Base-by-base conservation (phyloP, 2,888 invertebrate genomes). In the Drosophila barbarae region DNA sequence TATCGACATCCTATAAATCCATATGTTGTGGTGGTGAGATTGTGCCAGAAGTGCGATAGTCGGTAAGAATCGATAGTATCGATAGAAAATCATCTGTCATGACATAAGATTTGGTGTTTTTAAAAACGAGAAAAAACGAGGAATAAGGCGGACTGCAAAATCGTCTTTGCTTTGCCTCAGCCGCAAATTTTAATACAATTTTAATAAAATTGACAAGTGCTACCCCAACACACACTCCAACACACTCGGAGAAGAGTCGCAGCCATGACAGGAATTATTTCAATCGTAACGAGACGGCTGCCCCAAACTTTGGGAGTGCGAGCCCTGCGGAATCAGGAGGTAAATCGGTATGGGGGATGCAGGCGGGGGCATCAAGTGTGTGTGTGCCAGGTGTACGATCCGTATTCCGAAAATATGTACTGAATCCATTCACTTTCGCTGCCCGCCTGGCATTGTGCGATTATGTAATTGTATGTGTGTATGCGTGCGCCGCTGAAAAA, bases 221-320 rank as follows among this genome's bases (percentile, higher is more conserved):
- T 12, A 28, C 18, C n/a, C 15, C 1, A 15, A 42, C 2, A 23
- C 41, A 23, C 41, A 32, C 21, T n/a, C n/a, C 12, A 38, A 67
- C 53, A 60, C 41, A 52, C 50, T 46, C 15, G 55, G 50, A 46
- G 52, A 65, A 52, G 65, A 65, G 67, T 38, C 69, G 60, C 63
- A 68, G 64, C 54, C 63, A 91, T 91, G 91, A 90, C 90, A 84
- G 90, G 90, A 69, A 88, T 91, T 88, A 88, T 91, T 73, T 89
- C 89, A 58, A 84, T 91, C 77, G 88, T 90, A 71, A 87, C 90
- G 73, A 90, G 91, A 72, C 90, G 87, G 78, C 74, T 91, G 78
- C 90, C 90, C 72, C 79, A 89, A 56, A 87, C 75, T 57, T 72
- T 84, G 69, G 87, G 87, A 49, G 71, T 84, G 7, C 78, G 82